Percentiles rank a stretch among this genome's conserved stretches.
phyloP scores from a whole-genome alignment of 2,797 vertebrate species.

The Morelia viridis region DNA sequence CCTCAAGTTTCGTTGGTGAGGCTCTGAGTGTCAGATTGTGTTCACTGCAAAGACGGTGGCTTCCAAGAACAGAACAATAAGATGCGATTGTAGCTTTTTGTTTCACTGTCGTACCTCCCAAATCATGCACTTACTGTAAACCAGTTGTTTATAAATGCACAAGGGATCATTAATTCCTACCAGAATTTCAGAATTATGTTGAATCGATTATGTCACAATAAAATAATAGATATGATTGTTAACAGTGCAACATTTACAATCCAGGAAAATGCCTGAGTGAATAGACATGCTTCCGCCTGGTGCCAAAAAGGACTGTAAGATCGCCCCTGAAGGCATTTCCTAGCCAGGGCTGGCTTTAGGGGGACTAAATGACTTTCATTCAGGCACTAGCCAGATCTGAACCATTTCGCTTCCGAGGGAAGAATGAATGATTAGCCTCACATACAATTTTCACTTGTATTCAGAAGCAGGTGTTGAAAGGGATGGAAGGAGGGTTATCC shows the following conservation, averaged over 20 bases:
- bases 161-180: neutral
- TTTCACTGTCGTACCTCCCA: neutral
- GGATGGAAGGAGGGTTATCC: neutral
- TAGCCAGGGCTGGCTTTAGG: neutral
- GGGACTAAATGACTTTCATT: neutral
- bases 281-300: neutral
- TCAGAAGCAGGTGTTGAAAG: neutral
- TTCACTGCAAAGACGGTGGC: constrained; percentile 9
- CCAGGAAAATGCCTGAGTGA: neutral
- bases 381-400: neutral
- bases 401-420: neutral
- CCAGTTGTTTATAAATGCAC: neutral
- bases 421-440: neutral
- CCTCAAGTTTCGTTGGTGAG: constrained; percentile 8
- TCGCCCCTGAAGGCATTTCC: neutral
- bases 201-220: neutral
- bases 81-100: neutral
- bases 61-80: neutral
- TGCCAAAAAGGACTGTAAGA: neutral
- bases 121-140: neutral
- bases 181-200: neutral
- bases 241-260: neutral
- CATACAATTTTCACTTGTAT: neutral
- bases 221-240: neutral
- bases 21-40: constrained; percentile 23